Evolutionary conservation across 2,797 vertebrate species (phyloP).

Genomic region (Enteromius treurensis): DNA sequence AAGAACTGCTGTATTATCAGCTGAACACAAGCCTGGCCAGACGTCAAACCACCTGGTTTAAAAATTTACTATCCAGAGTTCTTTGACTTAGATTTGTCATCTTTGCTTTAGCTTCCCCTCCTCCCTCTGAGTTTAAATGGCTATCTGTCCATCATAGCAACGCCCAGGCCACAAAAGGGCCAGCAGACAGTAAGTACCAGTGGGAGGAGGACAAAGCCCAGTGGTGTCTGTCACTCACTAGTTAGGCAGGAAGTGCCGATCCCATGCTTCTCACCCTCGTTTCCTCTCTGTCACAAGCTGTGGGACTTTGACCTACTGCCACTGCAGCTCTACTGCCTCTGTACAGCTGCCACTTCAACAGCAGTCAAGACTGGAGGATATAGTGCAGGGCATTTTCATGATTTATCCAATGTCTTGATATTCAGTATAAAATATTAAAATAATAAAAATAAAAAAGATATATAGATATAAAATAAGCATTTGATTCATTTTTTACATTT

Average conservation of each 20-base stretch:
- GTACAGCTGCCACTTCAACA: slow-evolving; percentile 1
- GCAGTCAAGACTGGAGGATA: slow-evolving; percentile 1
- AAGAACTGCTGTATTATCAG: not conserved
- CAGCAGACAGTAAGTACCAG: slow-evolving; percentile 45
- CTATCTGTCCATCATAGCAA: slow-evolving; percentile 55
- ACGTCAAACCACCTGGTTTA: not conserved
- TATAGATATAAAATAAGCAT: too few species aligned
- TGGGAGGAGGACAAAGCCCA: slow-evolving; percentile 44
- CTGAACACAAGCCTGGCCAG: not conserved
- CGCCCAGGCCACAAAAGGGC: slow-evolving; percentile 52
- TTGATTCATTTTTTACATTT: too few species aligned
- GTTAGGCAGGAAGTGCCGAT: slow-evolving; percentile 67
- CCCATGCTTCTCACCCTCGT: slow-evolving; percentile 65
- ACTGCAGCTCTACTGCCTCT: not conserved
- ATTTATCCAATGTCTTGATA: not conserved
- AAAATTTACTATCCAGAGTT: not conserved
- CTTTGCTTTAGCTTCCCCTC: slow-evolving; percentile 33
- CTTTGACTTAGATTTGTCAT: not conserved
- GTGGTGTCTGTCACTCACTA: slow-evolving; percentile 65
- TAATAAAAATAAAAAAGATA: not conserved
- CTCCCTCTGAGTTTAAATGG: slow-evolving; percentile 7
- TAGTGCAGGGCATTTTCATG: not conserved
- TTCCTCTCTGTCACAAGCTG: slow-evolving; percentile 64
- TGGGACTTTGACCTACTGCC: slow-evolving; percentile 57
- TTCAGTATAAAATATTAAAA: not conserved